Base-by-base conservation (phyloP, 1,140 invertebrate genomes). In the Stegodyphus dumicola region DNA sequence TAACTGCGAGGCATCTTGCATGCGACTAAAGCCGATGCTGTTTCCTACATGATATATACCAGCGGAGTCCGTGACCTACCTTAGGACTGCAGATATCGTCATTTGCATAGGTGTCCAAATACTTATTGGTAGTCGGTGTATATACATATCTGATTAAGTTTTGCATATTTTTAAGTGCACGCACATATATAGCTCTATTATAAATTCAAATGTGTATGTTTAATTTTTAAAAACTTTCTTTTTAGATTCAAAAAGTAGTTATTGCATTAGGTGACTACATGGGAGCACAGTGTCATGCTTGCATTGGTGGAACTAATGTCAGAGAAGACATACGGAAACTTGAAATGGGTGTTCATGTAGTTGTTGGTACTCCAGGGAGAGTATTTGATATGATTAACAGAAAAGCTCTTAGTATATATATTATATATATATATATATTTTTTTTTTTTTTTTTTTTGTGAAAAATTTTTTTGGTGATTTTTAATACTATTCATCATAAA, bases 291-390 rank as follows among this genome's bases (percentile, higher is more conserved):
- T 99, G 98, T 91, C 98, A 99, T 91, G 98, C 98, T 76, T 99
- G 98, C 90, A 99, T 99, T 91, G 99, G 99, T 88, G 98, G 98
- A 87, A 99, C 98, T 48, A 99, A 98, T 92, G 96, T 99, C 49
- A 94, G 96, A 88, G 98, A 99, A 88, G 98, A 99, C 91, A 96
- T 98, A 90, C 93, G 96, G 79, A 97, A 96, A 90, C 91, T 99
- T 88, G 96, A 98, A 89, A 93, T 93, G 89, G 98, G 98, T 86
- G 95, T 97, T 60, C 98, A 99, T 91, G 96, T 99, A 74, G 97
- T 99, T 81, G 98, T 99, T 75, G 99, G 98, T 70, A 99, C 99
- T 77, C 99, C 99, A 60, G 99, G 99, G 60, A 93, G 99, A 90
- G 99, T 99, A 6, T 97, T 94, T 89, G 98, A 99, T 91, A 99